Percentiles rank a stretch among this genome's conserved stretches.
Conservation (phyloP, 2,797 vertebrate genomes). For the Sebastes elongatus region DNA sequence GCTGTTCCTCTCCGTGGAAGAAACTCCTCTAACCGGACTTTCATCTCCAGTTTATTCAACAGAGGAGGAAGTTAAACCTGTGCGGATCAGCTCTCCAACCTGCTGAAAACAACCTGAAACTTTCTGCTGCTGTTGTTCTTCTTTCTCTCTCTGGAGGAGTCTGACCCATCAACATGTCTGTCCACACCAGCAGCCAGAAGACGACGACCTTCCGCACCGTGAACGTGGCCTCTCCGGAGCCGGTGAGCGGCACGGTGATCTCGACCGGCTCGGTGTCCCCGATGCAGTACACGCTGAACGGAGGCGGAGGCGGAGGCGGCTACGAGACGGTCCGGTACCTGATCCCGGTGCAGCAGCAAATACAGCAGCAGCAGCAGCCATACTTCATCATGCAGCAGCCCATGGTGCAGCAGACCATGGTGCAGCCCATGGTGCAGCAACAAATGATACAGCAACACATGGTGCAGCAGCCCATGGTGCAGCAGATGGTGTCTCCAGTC, state of each 20-base stretch:
- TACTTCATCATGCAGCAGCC: slow-evolving; percentile 58
- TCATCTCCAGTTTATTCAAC: background rate
- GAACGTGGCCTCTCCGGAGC: slow-evolving; percentile 56
- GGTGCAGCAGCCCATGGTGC: slow-evolving; percentile 34
- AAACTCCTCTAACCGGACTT: slow-evolving; percentile 42
- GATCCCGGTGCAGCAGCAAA: slow-evolving; percentile 73
- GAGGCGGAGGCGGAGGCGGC: slow-evolving; percentile 15
- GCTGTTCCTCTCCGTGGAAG: background rate
- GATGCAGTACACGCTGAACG: slow-evolving; percentile 52
- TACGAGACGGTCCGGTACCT: slow-evolving; percentile 79
- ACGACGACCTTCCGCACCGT: slow-evolving; percentile 58
- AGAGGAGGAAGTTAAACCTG: slow-evolving; percentile 26
- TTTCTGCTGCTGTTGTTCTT: background rate
- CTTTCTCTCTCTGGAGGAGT: background rate
- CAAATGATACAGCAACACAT: background rate
- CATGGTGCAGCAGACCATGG: slow-evolving; percentile 38
- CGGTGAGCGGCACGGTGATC: background rate
- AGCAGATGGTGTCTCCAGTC: slow-evolving; percentile 65
- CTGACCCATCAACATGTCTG: slow-evolving; percentile 42
- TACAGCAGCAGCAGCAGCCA: slow-evolving; percentile 11
- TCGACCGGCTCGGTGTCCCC: slow-evolving; percentile 2
- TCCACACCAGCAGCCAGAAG: slow-evolving; percentile 21
- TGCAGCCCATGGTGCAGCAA: slow-evolving; percentile 43
- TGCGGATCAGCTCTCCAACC: background rate
- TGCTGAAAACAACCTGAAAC: background rate